phyloP scores from a whole-genome alignment of 2,888 invertebrate genomes.

The Caenorhabditis angaria region DNA sequence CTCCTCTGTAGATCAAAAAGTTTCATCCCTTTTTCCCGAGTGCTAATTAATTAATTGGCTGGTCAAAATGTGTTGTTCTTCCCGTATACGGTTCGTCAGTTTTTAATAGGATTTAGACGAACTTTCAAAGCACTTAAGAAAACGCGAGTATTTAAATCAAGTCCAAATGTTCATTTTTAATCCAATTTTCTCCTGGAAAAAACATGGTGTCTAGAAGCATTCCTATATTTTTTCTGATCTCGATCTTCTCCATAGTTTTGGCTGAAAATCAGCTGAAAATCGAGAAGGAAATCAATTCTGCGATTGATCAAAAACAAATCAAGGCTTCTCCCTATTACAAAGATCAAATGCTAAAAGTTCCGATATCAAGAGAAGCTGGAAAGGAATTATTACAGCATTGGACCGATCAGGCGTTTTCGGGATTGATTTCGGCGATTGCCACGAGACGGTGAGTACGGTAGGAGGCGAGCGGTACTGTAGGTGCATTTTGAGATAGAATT shows the following conservation, averaged over 20 bases:
- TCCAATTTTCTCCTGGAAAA: background rate
- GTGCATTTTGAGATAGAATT: background rate
- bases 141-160: background rate
- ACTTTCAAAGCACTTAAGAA: background rate
- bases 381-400: conserved; percentile 43
- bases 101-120: no score
- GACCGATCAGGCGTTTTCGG: conserved; percentile 45
- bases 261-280: conserved; percentile 7
- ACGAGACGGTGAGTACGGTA: conserved; percentile 28
- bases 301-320: conserved; percentile 25
- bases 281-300: conserved; percentile 30
- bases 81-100: no score
- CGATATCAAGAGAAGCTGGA: conserved; percentile 36
- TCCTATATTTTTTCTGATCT: background rate
- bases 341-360: conserved; percentile 33
- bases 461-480: background rate
- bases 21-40: no score
- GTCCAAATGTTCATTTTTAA: background rate
- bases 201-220: background rate
- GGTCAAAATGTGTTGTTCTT: no score
- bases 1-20: no score
- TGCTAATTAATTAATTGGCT: no score
- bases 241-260: background rate
- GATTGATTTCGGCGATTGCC: conserved; percentile 42
- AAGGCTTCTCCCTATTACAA: conserved; percentile 32